These are phyloP conservation scores for Corynorhinus townsendii DNA, from an alignment of 2,113 vertebrate species.

Conservation along the genomic window DNA sequence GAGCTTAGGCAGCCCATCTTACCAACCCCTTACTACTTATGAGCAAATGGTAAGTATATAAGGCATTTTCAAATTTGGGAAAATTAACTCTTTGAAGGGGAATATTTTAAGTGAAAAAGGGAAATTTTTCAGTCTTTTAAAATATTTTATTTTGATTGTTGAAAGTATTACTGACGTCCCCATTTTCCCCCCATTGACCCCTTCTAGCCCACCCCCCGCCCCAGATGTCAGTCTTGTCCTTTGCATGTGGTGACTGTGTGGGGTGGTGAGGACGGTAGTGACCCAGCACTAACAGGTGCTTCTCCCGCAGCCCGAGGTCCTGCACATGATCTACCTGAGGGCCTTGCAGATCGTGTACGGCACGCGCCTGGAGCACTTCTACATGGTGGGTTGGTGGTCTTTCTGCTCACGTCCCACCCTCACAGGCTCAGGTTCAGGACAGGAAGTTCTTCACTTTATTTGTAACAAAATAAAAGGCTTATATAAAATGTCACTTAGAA, in stretches of 20 bases:
- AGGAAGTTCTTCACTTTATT: background rate
- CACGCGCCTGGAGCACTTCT: slow-evolving; percentile 88
- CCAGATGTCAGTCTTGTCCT: background rate
- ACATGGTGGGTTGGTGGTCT: slow-evolving; percentile 81
- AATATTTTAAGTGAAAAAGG: background rate
- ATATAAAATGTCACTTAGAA: background rate
- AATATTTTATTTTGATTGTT: too few relatives aligned
- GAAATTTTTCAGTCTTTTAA: background rate
- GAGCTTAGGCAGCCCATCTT: background rate
- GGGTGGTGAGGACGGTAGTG: background rate
- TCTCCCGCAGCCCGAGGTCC: slow-evolving; percentile 83
- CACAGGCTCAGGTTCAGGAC: background rate
- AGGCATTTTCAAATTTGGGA: background rate
- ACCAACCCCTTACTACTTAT: background rate
- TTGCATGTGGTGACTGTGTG: background rate
- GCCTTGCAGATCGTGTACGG: slow-evolving; percentile 88
- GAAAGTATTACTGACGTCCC: too few relatives aligned
- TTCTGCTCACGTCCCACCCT: too few relatives aligned
- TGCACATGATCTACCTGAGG: slow-evolving; percentile 90
- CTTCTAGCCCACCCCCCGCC: too few relatives aligned
- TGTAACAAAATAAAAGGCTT: background rate
- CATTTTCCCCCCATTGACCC: too few relatives aligned
- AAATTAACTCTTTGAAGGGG: background rate
- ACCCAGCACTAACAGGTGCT: background rate
- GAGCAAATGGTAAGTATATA: background rate